Percentiles rank a stretch among this genome's conserved stretches.
phyloP scores from a whole-genome alignment of 2,113 vertebrate genomes.

The Phaetusa simplex region DNA sequence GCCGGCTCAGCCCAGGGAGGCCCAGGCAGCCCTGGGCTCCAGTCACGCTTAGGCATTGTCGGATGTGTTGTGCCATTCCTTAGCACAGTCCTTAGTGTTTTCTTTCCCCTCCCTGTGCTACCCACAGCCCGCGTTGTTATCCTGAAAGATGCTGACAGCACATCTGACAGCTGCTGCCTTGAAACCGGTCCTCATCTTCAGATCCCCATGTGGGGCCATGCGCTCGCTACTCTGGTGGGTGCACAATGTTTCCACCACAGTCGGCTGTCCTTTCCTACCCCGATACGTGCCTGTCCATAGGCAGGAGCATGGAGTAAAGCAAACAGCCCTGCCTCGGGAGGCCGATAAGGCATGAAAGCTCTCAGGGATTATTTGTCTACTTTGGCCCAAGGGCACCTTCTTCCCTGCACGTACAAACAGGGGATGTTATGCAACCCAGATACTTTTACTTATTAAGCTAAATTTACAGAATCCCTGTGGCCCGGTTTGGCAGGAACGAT shows the following conservation, averaged over 20 bases:
- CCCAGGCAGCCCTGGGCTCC: neutral
- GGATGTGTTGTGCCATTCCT: neutral
- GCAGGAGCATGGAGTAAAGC: neutral
- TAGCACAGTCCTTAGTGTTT: neutral
- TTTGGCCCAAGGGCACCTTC: slow-evolving; percentile 24
- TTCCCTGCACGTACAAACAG: neutral
- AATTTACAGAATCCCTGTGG: neutral
- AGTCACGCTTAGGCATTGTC: neutral
- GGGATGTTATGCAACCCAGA: neutral
- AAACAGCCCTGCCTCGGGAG: neutral
- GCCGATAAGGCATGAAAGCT: slow-evolving; percentile 13
- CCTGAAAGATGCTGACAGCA: neutral
- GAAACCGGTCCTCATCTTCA: neutral
- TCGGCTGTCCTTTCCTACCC: neutral
- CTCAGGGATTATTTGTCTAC: neutral
- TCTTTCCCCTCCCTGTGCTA: neutral
- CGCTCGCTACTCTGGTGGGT: rapidly evolving
- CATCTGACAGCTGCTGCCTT: neutral
- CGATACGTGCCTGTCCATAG: neutral
- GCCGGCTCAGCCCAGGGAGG: neutral
- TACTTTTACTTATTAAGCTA: slow-evolving; percentile 1
- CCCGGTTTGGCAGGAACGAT: neutral
- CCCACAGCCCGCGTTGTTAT: neutral
- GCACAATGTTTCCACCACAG: neutral
- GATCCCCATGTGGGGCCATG: neutral